Percentiles rank a stretch among this genome's conserved stretches.
phyloP scores from a whole-genome alignment of 2,113 vertebrate genomes.

The Chionodraco myersi region DNA sequence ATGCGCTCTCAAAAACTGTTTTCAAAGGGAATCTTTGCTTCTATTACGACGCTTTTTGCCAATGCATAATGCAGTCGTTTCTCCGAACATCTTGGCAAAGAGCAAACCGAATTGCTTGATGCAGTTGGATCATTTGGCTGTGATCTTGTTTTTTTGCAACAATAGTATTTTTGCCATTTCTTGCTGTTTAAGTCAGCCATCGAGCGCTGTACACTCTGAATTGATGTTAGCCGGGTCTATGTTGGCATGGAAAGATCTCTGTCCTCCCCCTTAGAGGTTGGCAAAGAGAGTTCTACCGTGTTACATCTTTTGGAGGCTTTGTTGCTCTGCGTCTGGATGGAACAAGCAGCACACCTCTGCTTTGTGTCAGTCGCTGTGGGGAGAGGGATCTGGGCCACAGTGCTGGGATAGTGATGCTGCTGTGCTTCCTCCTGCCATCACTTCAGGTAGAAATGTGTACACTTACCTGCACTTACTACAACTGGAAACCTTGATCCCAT shows the following conservation, averaged over 20 bases:
- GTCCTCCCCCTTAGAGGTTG: constrained; percentile 1
- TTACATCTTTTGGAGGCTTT: constrained; percentile 34
- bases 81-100: too few species aligned
- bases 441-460: not conserved
- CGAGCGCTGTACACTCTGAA: not conserved
- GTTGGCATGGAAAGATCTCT: not conserved
- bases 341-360: constrained; percentile 36
- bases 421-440: not conserved
- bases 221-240: constrained; percentile 7
- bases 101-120: too few species aligned
- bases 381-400: constrained; percentile 14
- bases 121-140: too few species aligned
- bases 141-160: not conserved
- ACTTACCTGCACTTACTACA: too few species aligned
- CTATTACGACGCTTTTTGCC: too few species aligned
- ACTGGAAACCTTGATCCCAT: too few species aligned
- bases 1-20: too few species aligned
- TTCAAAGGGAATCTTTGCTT: too few species aligned
- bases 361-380: constrained; percentile 4
- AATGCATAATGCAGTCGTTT: too few species aligned
- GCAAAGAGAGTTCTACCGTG: constrained; percentile 16
- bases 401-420: not conserved
- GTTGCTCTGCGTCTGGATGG: constrained; percentile 11
- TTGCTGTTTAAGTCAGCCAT: not conserved
- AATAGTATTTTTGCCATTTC: not conserved